Base-by-base conservation (phyloP, 2,797 vertebrate genomes). In the Garrulus glandarius region DNA sequence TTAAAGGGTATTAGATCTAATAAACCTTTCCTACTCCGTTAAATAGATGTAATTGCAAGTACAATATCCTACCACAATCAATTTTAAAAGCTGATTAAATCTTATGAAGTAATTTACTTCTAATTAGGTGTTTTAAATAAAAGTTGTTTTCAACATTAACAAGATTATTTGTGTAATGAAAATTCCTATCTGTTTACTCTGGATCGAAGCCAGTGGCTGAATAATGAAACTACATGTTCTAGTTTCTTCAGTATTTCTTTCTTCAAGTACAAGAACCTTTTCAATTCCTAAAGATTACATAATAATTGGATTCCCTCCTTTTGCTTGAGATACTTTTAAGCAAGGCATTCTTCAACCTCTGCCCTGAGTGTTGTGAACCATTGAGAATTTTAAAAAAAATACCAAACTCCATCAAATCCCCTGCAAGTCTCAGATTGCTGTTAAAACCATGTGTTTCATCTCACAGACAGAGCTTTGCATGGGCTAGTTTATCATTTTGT, bases 81-180 rank as follows among this genome's bases (percentile, higher is more conserved):
- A 9, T 94, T 92, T 82, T 60, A 60, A 61, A 92, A 85, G n/a
- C 64, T 93, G 27, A 87, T 87, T 91, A 46, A 69, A 84, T 90
- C 55, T 84, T 85, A 77, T 24, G 5, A 52, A n/a, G 53, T 80
- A 27, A 85, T 87, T 94, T 83, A 44, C n/a, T 78, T 89, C 46
- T 74, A 70, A 91, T 85, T 71, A 64, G 26, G 8, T 80, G 21
- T 77, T 93, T 93, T 65, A 87, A 91, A 21, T 68, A 74, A 50
- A 56, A 60, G 10, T 22, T 67, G 55, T 49, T 92, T 94, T 82
- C 74, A 92, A 19, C 47, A 41, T 69, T 52, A 77, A 41, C 47
- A 53, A 61, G 46, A 75, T 57, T 36, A 67, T 84, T 50, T 84
- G 30, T 59, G 36, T 74, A 46, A 75, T 75, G 64, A 83, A 87